Evolutionary conservation across 2,113 vertebrate genomes (phyloP).

Genomic region (Perognathus longimembris): DNA sequence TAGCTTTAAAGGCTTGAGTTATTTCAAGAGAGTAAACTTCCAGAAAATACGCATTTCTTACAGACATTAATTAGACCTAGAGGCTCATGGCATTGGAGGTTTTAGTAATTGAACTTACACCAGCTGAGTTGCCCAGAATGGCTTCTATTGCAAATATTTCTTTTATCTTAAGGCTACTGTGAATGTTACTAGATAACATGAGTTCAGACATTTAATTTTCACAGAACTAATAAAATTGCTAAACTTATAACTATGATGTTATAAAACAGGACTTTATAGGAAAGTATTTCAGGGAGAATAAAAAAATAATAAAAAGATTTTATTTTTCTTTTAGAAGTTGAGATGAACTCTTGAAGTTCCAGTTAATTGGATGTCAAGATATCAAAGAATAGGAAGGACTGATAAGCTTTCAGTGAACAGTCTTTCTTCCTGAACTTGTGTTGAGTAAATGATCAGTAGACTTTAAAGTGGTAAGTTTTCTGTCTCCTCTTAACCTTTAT

Average conservation of each 20-base stretch:
- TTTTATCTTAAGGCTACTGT: neutral
- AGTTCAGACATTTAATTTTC: constrained; percentile 28
- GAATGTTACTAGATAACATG: neutral
- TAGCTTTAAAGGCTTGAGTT: neutral
- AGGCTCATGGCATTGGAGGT: neutral
- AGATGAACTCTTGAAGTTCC: neutral
- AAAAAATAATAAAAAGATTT: neutral
- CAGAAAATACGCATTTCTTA: constrained; percentile 12
- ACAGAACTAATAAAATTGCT: constrained; percentile 3
- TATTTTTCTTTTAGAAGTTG: constrained; percentile 8
- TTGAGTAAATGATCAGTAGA: constrained; percentile 61
- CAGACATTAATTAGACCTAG: neutral
- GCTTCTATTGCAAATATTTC: constrained; percentile 13
- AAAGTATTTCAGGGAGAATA: neutral
- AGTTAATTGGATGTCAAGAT: constrained; percentile 63
- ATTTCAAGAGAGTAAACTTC: neutral
- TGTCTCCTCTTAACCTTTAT: constrained; percentile 68
- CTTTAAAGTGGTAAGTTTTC: constrained; percentile 64
- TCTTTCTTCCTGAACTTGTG: constrained; percentile 32
- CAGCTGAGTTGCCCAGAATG: neutral
- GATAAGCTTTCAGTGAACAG: constrained; percentile 7
- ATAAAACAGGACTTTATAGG: neutral
- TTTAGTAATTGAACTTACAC: constrained; percentile 27
- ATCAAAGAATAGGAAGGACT: constrained; percentile 38
- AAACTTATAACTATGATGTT: neutral